Base-by-base conservation (phyloP, 2,113 vertebrate genomes). In the Cercopithecus mona region DNA sequence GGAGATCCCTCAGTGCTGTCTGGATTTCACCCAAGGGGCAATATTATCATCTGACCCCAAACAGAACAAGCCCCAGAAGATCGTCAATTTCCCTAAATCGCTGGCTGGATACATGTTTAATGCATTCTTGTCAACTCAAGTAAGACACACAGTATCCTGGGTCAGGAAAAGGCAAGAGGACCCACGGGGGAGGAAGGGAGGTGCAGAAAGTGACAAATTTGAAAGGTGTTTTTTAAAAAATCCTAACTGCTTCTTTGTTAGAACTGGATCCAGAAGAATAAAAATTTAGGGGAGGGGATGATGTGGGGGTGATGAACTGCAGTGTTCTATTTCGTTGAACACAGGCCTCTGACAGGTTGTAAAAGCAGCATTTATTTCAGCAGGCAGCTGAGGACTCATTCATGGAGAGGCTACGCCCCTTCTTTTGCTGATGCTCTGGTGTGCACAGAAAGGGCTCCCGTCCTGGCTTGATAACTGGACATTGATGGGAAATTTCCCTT, bases 11-110 rank as follows among this genome's bases (percentile, higher is more conserved):
- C 22, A 2, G 6, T 80, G 96, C 92, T 0, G 0, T 83, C 93
- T 92, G 95, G 95, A 97, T 97, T 97, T 98, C 98, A 97, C 94
- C 82, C 70, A 48, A 73, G 61, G 97, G 96, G 87, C 88, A 96
- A 90, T 35, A 96, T 98, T 98, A 97, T 84, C 96, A 97, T 96
- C 97, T 98, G 97, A 98, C 95, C 95, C 0, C 82, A 86, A 97
- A 91, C 6, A 97, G 82, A 97, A 90, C 86, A 98, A 96, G 96
- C 64, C 90, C 82, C 64, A 94, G n/a, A 98, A 98, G 96, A 98
- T 85, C 17, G 84, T 98, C 96, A 95, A 73, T 98, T 97, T 75
- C 90, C 93, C 87, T 95, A 96, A 97, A 94, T 38, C 83, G 12
- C 82, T 93, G 96, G 40, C 93, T 95, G 18, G 85, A 94, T 97